Conservation (phyloP, 2,797 vertebrate genomes). For the Oophaga sylvatica region DNA sequence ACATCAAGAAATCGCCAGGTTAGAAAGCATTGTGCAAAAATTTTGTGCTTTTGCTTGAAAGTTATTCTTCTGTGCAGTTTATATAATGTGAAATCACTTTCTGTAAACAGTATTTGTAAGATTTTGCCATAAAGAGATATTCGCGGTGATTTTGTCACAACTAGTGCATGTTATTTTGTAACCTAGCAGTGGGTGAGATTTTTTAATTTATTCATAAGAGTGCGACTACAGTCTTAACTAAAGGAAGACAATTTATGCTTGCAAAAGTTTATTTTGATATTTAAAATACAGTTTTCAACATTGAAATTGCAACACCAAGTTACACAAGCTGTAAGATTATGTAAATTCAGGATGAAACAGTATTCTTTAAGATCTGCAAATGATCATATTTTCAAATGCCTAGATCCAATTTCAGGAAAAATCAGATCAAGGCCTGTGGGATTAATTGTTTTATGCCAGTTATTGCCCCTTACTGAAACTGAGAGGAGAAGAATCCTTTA, state of each 20-base stretch:
- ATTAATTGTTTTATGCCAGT: too few species aligned
- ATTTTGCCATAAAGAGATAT: slow-evolving; percentile 10
- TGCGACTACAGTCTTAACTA: neutral
- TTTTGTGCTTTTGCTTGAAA: slow-evolving; percentile 10
- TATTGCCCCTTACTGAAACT: too few species aligned
- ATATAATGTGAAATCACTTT: slow-evolving; percentile 31
- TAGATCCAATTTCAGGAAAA: too few species aligned
- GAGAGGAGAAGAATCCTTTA: too few species aligned
- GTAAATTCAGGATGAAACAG: too few species aligned
- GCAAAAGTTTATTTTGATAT: neutral
- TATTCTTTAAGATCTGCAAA: too few species aligned
- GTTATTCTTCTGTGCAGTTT: slow-evolving; percentile 31
- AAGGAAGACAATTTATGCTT: neutral
- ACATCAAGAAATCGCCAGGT: slow-evolving; percentile 4
- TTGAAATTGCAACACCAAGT: too few species aligned
- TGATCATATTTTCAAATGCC: too few species aligned
- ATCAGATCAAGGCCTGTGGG: too few species aligned
- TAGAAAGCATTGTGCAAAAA: slow-evolving; percentile 27
- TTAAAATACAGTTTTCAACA: neutral
- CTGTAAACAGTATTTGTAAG: slow-evolving; percentile 28
- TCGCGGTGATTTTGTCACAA: slow-evolving; percentile 9
- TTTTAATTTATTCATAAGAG: neutral
- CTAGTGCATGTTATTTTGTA: slow-evolving; percentile 17
- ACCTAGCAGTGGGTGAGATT: slow-evolving; percentile 6
- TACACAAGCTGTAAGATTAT: too few species aligned